phyloP scores from a whole-genome alignment of 2,797 vertebrate genomes.

The Silurus lanzhouensis region DNA sequence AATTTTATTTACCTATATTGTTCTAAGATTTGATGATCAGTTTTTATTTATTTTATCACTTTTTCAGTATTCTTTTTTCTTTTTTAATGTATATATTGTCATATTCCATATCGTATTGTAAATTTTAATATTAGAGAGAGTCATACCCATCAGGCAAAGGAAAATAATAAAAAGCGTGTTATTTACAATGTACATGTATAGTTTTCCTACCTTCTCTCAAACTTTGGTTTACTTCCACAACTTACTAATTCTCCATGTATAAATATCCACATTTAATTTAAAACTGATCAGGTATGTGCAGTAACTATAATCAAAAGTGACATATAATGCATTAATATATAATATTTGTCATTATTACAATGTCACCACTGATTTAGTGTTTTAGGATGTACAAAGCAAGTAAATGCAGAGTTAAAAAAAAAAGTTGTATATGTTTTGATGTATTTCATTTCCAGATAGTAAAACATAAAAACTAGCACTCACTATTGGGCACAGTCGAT shows the following conservation, averaged over 20 bases:
- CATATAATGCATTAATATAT: background rate
- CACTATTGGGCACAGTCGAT: slow-evolving; percentile 97
- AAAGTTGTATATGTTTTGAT: background rate
- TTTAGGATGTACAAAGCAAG: background rate
- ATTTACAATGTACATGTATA: background rate
- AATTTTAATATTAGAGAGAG: background rate
- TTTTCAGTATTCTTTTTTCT: too few relatives aligned
- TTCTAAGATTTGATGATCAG: too few relatives aligned
- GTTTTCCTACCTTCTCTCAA: background rate
- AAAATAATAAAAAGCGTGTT: too few relatives aligned
- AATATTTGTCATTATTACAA: background rate
- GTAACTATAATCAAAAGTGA: background rate
- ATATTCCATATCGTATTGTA: too few relatives aligned
- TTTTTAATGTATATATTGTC: too few relatives aligned
- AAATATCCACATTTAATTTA: background rate
- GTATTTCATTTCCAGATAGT: background rate
- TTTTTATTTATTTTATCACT: too few relatives aligned
- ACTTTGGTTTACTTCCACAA: background rate
- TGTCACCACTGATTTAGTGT: background rate
- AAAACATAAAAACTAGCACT: slow-evolving; percentile 61
- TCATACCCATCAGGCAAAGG: background rate
- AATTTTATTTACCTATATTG: too few relatives aligned
- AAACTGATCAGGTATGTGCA: background rate
- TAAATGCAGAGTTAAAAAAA: background rate
- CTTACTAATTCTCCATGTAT: background rate